Base-by-base conservation (phyloP, 2,113 vertebrate genomes). In the Pipra filicauda region DNA sequence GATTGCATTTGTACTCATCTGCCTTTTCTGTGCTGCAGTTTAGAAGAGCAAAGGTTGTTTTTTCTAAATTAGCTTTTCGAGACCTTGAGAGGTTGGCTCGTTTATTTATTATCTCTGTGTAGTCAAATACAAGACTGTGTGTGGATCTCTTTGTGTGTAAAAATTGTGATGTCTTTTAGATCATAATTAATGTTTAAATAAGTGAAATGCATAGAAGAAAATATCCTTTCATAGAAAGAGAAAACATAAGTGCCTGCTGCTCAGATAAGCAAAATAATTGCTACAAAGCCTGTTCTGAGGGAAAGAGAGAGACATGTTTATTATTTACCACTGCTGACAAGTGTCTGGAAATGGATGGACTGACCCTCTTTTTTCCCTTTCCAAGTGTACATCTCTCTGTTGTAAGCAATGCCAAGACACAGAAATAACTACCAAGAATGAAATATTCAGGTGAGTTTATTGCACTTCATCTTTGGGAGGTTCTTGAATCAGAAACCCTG, bases 391-490 rank as follows among this genome's bases (percentile, higher is more conserved):
- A 1, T 99, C 99, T 5, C 98, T 99, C 21, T 99, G 99, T 92
- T 99, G 99, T 95, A 99, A 99, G 96, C 98, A 99, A 84, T 99
- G 99, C 97, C 98, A 99, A 91, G 98, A 99, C 93, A 99, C 98
- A 64, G 99, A 99, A 98, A 99, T 99, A 97, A 99, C 99, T 15
- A 99, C 99, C 78, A 99, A 99, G 98, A 99, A 99, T 77, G 99
- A 99, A 96, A 99, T 99, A 95, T 99, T 99, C 98, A 99, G 99
- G 99, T 99, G 96, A 98, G 98, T 62, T 59, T 61, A 57, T 94
- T 77, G 35, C 46, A 86, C 46, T 83, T 54, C 8, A 20, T 77
- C 57, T 74, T 26, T 44, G 65, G 39, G 66, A 93, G 30, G 28
- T 37, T 70, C 62, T 87, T 43, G 62, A 31, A 31, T 81, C 69